Conservation (phyloP, 2,797 vertebrate genomes). For the Percopsis omiscomaycus region DNA sequence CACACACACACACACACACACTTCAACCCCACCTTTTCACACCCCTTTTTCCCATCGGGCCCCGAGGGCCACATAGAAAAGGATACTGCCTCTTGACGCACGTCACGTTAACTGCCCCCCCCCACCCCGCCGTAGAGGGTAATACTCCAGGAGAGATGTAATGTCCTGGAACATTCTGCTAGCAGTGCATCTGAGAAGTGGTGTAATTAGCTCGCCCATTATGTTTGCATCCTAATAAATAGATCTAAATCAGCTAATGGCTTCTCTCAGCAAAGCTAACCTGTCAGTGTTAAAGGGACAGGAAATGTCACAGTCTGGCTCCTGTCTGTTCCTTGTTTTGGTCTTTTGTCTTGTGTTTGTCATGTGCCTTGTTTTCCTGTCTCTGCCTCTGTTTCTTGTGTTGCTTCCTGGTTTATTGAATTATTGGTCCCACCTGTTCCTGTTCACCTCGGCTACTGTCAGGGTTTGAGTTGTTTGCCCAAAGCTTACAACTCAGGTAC, state of each 20-base stretch:
- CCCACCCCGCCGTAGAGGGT: neutral
- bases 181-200: conserved; percentile 2
- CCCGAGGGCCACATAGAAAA: conserved; percentile 67
- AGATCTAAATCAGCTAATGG: conserved; percentile 30
- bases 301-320: too few species aligned
- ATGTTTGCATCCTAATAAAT: conserved; percentile 23
- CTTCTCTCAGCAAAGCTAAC: conserved; percentile 1
- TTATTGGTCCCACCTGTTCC: too few species aligned
- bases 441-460: too few species aligned
- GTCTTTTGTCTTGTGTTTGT: too few species aligned
- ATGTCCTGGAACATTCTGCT: too few species aligned
- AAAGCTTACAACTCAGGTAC: too few species aligned
- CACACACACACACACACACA: conserved; percentile 20
- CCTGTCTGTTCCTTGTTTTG: too few species aligned
- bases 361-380: too few species aligned
- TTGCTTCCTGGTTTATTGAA: too few species aligned
- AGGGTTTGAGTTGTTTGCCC: too few species aligned
- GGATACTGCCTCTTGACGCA: conserved; percentile 47
- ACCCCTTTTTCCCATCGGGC: conserved; percentile 54
- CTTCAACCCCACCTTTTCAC: conserved; percentile 18
- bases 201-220: conserved; percentile 21
- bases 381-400: too few species aligned
- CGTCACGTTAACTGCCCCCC: conserved; percentile 58
- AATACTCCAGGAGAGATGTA: neutral
- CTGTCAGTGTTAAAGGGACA: neutral